phyloP scores from a whole-genome alignment of 2,113 vertebrate species.

The Barnardius zonarius region DNA sequence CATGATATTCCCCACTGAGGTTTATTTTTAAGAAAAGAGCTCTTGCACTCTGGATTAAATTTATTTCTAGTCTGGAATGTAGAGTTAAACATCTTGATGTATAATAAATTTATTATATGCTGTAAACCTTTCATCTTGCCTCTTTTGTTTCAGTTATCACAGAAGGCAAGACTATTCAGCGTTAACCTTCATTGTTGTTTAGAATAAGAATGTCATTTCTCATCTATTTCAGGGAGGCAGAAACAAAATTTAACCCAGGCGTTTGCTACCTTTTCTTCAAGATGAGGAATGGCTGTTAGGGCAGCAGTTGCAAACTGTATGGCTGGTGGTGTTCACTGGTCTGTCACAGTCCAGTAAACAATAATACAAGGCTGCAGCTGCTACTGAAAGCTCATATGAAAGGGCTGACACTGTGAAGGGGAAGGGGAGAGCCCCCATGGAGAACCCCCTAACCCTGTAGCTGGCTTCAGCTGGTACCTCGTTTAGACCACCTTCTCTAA shows the following conservation, averaged over 20 bases:
- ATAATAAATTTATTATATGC: not conserved
- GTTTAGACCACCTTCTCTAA: not conserved
- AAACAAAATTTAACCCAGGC: not conserved
- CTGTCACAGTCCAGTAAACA: not conserved
- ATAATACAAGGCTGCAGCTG: not conserved
- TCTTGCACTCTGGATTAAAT: not conserved
- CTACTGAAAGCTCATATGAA: not conserved
- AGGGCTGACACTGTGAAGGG: not conserved
- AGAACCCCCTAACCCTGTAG: not conserved
- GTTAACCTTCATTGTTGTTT: not conserved
- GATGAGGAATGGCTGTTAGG: not conserved
- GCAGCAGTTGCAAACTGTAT: not conserved
- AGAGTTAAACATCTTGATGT: not conserved
- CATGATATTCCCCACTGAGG: not conserved
- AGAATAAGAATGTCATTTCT: not conserved
- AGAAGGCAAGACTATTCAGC: not conserved
- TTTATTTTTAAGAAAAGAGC: not conserved
- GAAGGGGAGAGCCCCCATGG: too few relatives aligned
- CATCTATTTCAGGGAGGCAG: not conserved
- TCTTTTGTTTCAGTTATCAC: not conserved
- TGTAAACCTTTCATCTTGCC: not conserved
- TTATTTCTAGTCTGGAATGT: not conserved
- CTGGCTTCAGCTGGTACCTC: not conserved
- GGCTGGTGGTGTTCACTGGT: not conserved
- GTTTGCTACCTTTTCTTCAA: not conserved